A percentile compares a stretch with the other conserved stretches of the same genome.
Evolutionary conservation across 2,113 vertebrate species (phyloP).

Genomic region (Menidia beryllina): DNA sequence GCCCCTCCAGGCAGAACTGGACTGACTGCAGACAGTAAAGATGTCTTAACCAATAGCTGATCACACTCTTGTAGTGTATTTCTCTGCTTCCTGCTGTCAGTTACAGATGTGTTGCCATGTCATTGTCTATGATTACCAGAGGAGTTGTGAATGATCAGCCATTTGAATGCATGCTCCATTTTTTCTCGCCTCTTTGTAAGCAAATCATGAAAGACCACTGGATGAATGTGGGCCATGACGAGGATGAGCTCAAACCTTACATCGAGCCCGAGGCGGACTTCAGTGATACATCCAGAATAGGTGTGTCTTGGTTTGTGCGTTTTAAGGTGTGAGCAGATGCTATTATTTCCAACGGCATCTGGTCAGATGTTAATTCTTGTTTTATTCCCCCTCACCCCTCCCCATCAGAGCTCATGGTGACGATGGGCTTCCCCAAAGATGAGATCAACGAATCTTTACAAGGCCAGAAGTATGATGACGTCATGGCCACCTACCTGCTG

Average conservation of each 20-base stretch:
- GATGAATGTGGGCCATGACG: slow-evolving; percentile 97
- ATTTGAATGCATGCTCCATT: neutral
- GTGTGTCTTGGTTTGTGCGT: slow-evolving; percentile 72
- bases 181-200: slow-evolving; percentile 73
- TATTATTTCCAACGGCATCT: neutral
- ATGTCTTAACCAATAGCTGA: slow-evolving; percentile 57
- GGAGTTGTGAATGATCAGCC: neutral
- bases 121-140: neutral
- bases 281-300: slow-evolving; percentile 92
- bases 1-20: slow-evolving; percentile 20
- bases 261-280: slow-evolving; percentile 93
- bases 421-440: slow-evolving; percentile 97
- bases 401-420: slow-evolving; percentile 93
- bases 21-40: slow-evolving; percentile 58
- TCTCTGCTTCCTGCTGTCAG: neutral
- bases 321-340: slow-evolving; percentile 31
- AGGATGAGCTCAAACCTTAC: slow-evolving; percentile 95
- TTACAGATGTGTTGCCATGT: neutral
- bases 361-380: slow-evolving; percentile 1
- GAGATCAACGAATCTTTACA: slow-evolving; percentile 94
- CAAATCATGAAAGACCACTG: slow-evolving; percentile 99
- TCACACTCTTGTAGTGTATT: slow-evolving; percentile 13
- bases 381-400: slow-evolving; percentile 11
- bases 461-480: slow-evolving; percentile 94
- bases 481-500: slow-evolving; percentile 97